Evolutionary conservation across 2,113 vertebrate species (phyloP).

Genomic region (Falco punctatus): DNA sequence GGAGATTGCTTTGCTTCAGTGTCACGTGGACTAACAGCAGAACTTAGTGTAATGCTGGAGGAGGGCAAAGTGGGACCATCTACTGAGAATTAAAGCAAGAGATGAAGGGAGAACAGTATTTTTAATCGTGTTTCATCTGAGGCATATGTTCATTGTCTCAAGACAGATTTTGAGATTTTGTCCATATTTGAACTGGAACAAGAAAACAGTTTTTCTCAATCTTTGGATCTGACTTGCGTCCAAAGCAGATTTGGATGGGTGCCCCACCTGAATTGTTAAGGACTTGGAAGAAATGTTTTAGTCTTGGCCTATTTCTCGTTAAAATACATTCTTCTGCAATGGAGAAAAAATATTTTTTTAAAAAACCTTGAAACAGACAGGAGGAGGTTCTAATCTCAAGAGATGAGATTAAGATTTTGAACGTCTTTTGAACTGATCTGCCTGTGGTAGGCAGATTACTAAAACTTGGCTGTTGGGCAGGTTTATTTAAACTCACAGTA

Average conservation of each 20-base stretch:
- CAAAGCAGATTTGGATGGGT: slow-evolving; percentile 50
- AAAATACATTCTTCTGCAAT: slow-evolving; percentile 3
- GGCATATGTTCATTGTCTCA: slow-evolving; percentile 52
- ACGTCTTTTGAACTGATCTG: neutral
- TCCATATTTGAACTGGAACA: slow-evolving; percentile 63
- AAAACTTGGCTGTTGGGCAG: neutral
- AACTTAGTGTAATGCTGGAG: neutral
- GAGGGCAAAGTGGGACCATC: neutral
- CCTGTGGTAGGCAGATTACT: neutral
- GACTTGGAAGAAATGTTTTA: slow-evolving; percentile 34
- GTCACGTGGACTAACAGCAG: neutral
- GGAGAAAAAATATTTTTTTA: neutral
- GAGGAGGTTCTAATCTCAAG: neutral
- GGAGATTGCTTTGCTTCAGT: neutral
- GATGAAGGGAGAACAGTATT: neutral
- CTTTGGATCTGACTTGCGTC: slow-evolving; percentile 46
- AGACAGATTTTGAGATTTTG: slow-evolving; percentile 57
- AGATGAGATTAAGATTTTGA: neutral
- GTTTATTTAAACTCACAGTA: neutral
- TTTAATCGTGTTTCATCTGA: slow-evolving; percentile 11
- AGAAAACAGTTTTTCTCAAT: slow-evolving; percentile 33
- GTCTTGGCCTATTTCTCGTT: slow-evolving; percentile 42
- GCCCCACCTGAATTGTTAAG: slow-evolving; percentile 59
- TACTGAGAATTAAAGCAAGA: neutral
- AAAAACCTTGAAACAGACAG: neutral